phyloP scores from a whole-genome alignment of 2,113 vertebrate species.

The Lamprologus sp. region DNA sequence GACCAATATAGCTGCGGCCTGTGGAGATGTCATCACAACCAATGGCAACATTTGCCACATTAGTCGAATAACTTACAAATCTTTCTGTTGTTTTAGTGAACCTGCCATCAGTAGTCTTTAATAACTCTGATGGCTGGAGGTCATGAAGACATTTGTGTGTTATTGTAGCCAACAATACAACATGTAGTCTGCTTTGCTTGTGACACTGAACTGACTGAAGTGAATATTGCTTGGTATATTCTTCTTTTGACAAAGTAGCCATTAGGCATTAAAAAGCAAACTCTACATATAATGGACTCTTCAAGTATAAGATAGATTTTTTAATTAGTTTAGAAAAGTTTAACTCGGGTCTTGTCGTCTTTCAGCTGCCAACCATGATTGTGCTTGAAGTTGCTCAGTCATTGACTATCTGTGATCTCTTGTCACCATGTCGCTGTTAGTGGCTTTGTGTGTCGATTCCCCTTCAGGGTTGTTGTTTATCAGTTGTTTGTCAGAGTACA shows the following conservation, averaged over 20 bases:
- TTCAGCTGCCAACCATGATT: background rate
- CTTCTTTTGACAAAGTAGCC: background rate
- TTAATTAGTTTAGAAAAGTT: background rate
- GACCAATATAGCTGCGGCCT: background rate
- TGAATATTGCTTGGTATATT: background rate
- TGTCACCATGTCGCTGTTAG: background rate
- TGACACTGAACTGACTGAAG: background rate
- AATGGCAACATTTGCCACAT: background rate
- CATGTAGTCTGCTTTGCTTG: background rate
- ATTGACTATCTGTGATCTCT: background rate
- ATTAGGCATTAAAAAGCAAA: background rate
- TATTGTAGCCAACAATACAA: background rate
- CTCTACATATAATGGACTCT: background rate
- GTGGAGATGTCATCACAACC: background rate
- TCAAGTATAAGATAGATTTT: background rate
- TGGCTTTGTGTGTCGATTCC: background rate
- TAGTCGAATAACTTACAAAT: background rate
- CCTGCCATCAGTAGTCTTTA: background rate
- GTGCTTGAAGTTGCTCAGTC: background rate
- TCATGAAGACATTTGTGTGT: background rate
- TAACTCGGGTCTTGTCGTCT: fast-evolving
- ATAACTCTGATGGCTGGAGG: background rate
- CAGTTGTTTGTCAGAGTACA: background rate
- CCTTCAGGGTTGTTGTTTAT: background rate
- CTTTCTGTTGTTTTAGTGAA: background rate